Base-by-base conservation (phyloP, 2,113 vertebrate species). In the Patagioenas fasciata region DNA sequence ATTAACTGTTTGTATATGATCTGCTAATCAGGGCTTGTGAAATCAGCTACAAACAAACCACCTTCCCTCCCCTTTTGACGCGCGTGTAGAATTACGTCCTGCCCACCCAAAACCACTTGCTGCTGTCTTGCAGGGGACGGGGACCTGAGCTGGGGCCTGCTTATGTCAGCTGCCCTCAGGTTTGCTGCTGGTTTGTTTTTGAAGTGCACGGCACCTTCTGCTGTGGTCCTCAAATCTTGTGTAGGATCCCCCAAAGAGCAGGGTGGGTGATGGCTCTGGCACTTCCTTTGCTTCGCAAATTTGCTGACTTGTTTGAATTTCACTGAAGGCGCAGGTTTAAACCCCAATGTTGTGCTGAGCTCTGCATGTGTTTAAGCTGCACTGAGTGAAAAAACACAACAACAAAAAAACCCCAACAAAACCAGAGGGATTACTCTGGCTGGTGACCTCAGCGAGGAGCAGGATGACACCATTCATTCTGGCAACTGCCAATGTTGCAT, bases 181-280 rank as follows among this genome's bases (percentile, higher is more conserved):
- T 93, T 88, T 95, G 95, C 95, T 44, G 79, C 90, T 83, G 87
- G 80, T 60, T 77, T 32, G 10, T 26, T 91, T 81, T 60, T 88
- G 56, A 86, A 88, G 72, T 1, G 19, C 67, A 36, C 82, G 80
- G 81, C 80, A 71, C 72, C 69, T 50, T 51, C 19, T 19, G 48
- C 86, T 81, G 89, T 87, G 88, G 42, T 64, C 69, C 67, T 61
- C 32, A 0, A 58, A 34, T 10, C 69, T 90, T 38, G 21, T 34
- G 26, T 11, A 29, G n/a, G 67, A 78, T 51, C 42, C 47, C 74
- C 69, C 80, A 54, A 78, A 85, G 64, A 71, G 89, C 12, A 26
- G 61, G 64, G 69, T 47, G 67, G 56, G 38, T 62, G 74, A n/a
- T 36, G 31, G 38, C 34, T 50, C 74, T 65, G 70, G 85, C 54